Percentiles rank a stretch among this genome's conserved stretches.
Evolutionary conservation across 2,888 invertebrate genomes (phyloP).

Genomic region (Eilema griseolum): DNA sequence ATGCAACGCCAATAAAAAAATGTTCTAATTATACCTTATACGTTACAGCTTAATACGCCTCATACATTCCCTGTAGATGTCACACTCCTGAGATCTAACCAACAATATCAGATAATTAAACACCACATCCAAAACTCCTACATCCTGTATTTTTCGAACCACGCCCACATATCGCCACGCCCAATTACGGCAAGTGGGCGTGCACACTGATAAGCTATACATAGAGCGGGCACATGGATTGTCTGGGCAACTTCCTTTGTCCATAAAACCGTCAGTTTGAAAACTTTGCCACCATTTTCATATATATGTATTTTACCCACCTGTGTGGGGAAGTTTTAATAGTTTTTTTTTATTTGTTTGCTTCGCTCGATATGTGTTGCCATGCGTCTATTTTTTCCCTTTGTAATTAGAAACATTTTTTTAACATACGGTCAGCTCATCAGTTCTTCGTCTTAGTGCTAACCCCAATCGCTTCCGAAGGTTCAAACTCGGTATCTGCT

Average conservation of each 20-base stretch:
- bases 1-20: no score
- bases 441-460: no score
- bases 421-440: no score
- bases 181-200: slow-evolving; percentile 60
- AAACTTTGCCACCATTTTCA: slow-evolving; percentile 40
- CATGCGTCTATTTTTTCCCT: neutral
- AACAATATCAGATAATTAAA: neutral
- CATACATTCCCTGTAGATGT: no score
- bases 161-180: slow-evolving; percentile 67
- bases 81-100: no score
- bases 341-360: neutral
- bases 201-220: slow-evolving; percentile 53
- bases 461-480: no score
- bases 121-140: slow-evolving; percentile 35
- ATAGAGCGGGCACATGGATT: slow-evolving; percentile 41
- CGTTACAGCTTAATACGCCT: no score
- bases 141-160: slow-evolving; percentile 42
- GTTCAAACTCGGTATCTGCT: no score
- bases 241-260: slow-evolving; percentile 39
- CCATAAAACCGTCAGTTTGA: slow-evolving; percentile 42
- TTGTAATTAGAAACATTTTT: neutral
- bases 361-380: neutral
- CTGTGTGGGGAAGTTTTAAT: neutral
- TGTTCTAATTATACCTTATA: no score
- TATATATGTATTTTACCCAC: neutral